Percentiles rank a stretch among this genome's conserved stretches.
These are phyloP conservation scores for Centrocercus urophasianus DNA, from an alignment of 2,113 vertebrate species.

Conservation along the genomic window DNA sequence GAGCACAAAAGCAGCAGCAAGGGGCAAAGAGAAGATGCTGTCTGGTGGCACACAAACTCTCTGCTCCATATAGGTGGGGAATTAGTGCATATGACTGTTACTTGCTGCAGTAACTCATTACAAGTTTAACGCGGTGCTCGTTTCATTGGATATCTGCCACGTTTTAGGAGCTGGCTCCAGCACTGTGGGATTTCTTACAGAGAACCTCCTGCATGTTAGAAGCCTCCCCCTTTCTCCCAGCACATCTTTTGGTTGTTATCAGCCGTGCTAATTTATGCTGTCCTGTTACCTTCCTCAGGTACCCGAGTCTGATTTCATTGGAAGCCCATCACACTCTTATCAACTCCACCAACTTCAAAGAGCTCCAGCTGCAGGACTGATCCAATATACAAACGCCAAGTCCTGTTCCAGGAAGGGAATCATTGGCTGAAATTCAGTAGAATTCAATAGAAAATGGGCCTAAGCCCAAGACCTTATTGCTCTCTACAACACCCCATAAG, in stretches of 20 bases:
- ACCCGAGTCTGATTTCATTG: not conserved
- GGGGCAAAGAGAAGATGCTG: not conserved
- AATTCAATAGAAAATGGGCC: not conserved
- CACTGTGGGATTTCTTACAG: not conserved
- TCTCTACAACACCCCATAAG: too few species aligned
- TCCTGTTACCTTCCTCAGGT: not conserved
- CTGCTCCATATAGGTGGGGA: not conserved
- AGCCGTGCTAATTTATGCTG: not conserved
- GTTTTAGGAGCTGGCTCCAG: not conserved
- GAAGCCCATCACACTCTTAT: conserved; percentile 7
- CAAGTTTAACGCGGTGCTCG: rapidly evolving
- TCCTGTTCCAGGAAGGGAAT: conserved; percentile 42
- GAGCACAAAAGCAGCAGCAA: not conserved
- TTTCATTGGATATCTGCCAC: not conserved
- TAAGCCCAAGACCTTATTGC: not conserved
- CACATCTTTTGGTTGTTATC: not conserved
- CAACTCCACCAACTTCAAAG: not conserved
- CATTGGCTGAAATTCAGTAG: conserved; percentile 12
- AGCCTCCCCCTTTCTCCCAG: not conserved
- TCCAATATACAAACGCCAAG: not conserved
- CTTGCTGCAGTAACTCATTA: not conserved
- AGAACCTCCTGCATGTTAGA: not conserved
- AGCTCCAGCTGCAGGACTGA: not conserved
- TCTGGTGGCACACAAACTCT: not conserved
- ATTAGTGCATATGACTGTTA: not conserved